Base-by-base conservation (phyloP, 2,888 invertebrate species). In the Argyra leucocephala region DNA sequence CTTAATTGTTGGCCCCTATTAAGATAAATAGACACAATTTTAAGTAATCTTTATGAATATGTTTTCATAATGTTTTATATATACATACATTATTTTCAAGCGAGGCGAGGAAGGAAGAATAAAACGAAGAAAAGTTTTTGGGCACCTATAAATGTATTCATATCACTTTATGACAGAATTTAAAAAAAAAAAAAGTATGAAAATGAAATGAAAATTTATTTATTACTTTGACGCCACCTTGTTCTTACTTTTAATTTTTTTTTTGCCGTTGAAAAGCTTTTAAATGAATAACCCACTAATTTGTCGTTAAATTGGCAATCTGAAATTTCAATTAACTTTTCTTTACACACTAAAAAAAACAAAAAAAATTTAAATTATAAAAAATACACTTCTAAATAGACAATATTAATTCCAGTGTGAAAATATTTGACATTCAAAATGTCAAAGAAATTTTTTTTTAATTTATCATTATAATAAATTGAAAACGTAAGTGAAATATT, bases 141-240 rank as follows among this genome's bases (percentile, higher is more conserved):
- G n/a, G 15, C 48, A 48, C 48, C 48, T 48, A 48, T 48, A n/a
- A n/a, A n/a, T n/a, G n/a, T n/a, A n/a, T n/a, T n/a, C n/a, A n/a
- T n/a, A n/a, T n/a, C n/a, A n/a, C n/a, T n/a, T n/a, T n/a, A 18
- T n/a, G 15, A 48, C n/a, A 48, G 48, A 18, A 12, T 9, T 9
- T 37, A 15, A 37, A 37, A 48, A 48, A 18, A 18, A 48, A 48
- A 31, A 48, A 48, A 37, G 5, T n/a, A n/a, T n/a, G n/a, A n/a
- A n/a, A n/a, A n/a, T n/a, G n/a, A n/a, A n/a, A n/a, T 37, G 12
- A 48, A 48, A 48, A 48, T 48, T 48, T 48, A 48, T 48, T 48
- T 48, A 48, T 48, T 48, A 48, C 48, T 48, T 48, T 48, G 48
- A 48, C 48, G 48, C 48, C 48, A 48, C 48, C 48, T 48, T 48